Conservation (phyloP, 2,888 invertebrate genomes). For the Carcina quercana region DNA sequence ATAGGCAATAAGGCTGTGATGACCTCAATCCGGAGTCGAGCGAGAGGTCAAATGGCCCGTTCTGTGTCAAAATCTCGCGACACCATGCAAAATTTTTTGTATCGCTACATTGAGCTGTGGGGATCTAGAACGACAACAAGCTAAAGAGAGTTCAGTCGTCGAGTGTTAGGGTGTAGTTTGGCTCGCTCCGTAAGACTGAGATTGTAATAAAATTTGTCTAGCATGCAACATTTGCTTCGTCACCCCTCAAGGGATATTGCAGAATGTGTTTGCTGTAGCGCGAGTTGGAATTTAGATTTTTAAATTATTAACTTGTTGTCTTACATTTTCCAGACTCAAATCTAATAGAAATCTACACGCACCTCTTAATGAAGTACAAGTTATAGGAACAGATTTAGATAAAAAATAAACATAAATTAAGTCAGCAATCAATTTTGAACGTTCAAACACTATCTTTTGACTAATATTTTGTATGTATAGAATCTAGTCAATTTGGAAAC, state of each 20-base stretch:
- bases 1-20: background rate
- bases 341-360: no score
- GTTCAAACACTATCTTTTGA: no score
- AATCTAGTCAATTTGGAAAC: no score
- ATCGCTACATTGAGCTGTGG: conserved; percentile 29
- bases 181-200: conserved; percentile 6
- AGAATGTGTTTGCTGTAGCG: conserved; percentile 12
- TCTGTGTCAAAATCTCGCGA: conserved; percentile 32
- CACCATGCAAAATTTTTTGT: conserved; percentile 22
- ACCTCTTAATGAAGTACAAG: no score
- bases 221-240: conserved; percentile 44
- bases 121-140: conserved; percentile 5
- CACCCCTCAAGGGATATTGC: conserved; percentile 39
- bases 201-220: conserved; percentile 42
- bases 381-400: no score
- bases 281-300: background rate
- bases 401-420: no score
- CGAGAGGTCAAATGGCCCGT: conserved; percentile 32
- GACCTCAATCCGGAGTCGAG: conserved; percentile 14
- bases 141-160: conserved; percentile 9
- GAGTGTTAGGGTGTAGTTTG: conserved; percentile 17
- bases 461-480: no score
- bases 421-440: no score
- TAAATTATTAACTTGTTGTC: no score
- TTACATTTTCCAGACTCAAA: no score